Conservation (phyloP, 35 echinoderm and acorn worm genomes). For the Strongylocentrotus purpuratus region DNA sequence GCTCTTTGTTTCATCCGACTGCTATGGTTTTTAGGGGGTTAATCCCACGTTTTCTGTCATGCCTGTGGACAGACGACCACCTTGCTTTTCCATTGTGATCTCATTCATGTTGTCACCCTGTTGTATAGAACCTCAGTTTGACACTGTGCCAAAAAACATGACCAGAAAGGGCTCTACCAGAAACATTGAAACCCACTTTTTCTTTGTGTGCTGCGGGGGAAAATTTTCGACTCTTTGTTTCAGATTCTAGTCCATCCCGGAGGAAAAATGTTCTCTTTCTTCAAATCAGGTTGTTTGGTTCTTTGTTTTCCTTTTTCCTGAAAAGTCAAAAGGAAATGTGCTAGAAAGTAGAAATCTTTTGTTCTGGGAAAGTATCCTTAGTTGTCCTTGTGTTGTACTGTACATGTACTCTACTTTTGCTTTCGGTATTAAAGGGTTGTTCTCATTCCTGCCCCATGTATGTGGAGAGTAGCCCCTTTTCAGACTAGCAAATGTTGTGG, state of each 20-base stretch:
- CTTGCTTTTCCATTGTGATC: not conserved
- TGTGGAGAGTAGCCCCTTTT: not conserved
- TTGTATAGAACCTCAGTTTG: not conserved
- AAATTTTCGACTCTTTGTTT: not conserved
- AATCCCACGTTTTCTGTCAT: not conserved
- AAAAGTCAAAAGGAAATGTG: not conserved
- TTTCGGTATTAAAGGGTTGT: not conserved
- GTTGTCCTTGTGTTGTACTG: not conserved
- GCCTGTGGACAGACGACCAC: not conserved
- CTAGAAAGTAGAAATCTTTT: not conserved
- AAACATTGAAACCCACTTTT: not conserved
- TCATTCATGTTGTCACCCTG: not conserved
- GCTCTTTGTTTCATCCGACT: not conserved
- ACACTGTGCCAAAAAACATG: slow-evolving; percentile 15
- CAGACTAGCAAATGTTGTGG: not conserved
- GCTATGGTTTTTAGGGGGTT: not conserved
- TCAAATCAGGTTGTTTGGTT: not conserved
- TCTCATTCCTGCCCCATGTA: not conserved
- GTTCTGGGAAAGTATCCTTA: not conserved
- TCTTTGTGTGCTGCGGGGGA: not conserved
- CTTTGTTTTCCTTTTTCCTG: slow-evolving; percentile 2
- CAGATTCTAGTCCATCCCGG: not conserved
- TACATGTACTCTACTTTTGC: too few relatives aligned
- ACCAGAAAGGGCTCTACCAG: not conserved
- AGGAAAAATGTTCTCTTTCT: not conserved